phyloP scores from a whole-genome alignment of 2,888 invertebrate species.

The Ryuthela nishihirai region DNA sequence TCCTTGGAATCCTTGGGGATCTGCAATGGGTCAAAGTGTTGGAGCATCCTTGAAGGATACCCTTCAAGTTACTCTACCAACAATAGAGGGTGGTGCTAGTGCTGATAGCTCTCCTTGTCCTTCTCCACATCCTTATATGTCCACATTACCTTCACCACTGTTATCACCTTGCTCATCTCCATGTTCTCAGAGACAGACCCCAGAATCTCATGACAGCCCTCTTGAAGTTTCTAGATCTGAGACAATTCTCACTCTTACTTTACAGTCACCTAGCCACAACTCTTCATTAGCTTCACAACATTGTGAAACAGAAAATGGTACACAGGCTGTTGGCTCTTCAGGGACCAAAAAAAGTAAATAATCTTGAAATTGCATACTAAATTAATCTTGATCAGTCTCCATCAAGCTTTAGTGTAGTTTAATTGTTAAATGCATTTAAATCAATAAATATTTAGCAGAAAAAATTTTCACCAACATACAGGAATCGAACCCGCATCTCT shows the following conservation, averaged over 20 bases:
- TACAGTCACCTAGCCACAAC: conserved; percentile 18
- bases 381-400: too few relatives aligned
- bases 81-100: conserved; percentile 38
- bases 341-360: conserved; percentile 35
- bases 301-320: conserved; percentile 8
- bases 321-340: conserved; percentile 7
- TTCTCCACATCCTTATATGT: conserved; percentile 27
- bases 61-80: conserved; percentile 36
- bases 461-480: too few relatives aligned
- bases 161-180: conserved; percentile 56
- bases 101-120: conserved; percentile 40
- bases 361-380: too few relatives aligned
- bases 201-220: conserved; percentile 5
- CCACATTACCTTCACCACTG: conserved; percentile 39
- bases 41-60: conserved; percentile 37
- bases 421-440: too few relatives aligned
- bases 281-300: conserved; percentile 9
- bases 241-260: conserved; percentile 9
- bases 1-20: conserved; percentile 35
- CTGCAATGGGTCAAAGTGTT: conserved; percentile 37
- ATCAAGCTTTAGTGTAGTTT: too few relatives aligned
- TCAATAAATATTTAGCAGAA: too few relatives aligned
- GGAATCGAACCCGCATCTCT: too few relatives aligned
- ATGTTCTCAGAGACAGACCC: conserved; percentile 23
- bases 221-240: conserved; percentile 7